Conservation (phyloP, 2,888 invertebrate genomes). For the Isotomurus palustris region DNA sequence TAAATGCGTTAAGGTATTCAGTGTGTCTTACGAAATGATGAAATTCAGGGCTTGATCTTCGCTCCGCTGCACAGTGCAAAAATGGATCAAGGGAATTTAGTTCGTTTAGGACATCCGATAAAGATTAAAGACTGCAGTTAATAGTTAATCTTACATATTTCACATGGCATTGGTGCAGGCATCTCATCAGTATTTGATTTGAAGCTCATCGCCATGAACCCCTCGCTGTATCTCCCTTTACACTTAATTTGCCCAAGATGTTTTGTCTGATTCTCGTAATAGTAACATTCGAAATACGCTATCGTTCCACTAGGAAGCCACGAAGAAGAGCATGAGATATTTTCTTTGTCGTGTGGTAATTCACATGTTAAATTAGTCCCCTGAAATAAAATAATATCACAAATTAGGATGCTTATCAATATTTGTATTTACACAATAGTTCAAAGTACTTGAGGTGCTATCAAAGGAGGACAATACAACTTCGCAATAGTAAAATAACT, state of each 20-base stretch:
- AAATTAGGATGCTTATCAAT: not conserved
- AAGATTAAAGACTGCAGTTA: not conserved
- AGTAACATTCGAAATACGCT: conserved; percentile 17
- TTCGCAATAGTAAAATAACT: no score
- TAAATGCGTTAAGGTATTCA: no score
- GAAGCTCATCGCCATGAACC: not conserved
- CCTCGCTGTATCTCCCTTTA: no score
- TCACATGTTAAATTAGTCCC: conserved; percentile 18
- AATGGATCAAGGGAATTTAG: no score
- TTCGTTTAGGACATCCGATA: no score
- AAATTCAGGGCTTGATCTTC: conserved; percentile 8
- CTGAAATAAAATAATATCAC: conserved; percentile 6
- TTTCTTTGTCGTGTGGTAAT: conserved; percentile 10
- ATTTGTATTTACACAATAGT: not conserved
- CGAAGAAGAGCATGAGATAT: conserved; percentile 18
- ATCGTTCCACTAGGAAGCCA: conserved; percentile 27
- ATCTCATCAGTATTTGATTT: not conserved
- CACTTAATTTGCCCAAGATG: conserved; percentile 16
- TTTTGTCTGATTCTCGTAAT: not conserved
- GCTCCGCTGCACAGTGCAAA: not conserved
- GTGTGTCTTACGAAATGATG: conserved; percentile 10
- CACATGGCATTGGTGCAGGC: conserved; percentile 21
- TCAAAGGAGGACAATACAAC: conserved; percentile 28
- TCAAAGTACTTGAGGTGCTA: conserved; percentile 15
- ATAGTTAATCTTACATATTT: conserved; percentile 17